Evolutionary conservation across 2,888 invertebrate species (phyloP).

Genomic region (Xanthia togata): DNA sequence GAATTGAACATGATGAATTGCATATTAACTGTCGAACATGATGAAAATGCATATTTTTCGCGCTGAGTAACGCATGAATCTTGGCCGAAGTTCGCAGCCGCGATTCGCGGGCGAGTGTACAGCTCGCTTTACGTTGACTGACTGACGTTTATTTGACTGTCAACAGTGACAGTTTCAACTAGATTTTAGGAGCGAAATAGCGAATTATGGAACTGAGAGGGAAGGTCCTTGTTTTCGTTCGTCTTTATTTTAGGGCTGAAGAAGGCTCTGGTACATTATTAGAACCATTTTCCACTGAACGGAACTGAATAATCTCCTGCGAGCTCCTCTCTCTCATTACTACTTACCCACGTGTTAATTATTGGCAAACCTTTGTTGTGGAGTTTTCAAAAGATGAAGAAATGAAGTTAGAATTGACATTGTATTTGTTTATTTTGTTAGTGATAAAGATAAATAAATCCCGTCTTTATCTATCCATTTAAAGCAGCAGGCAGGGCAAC

Average conservation of each 20-base stretch:
- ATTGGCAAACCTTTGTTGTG: not conserved
- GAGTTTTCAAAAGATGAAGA: not conserved
- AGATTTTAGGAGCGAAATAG: no score
- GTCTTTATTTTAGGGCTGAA: no score
- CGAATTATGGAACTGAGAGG: no score
- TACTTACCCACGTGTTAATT: not conserved
- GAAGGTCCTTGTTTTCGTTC: no score
- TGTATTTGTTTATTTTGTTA: not conserved
- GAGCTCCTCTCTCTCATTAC: not conserved
- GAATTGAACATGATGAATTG: no score
- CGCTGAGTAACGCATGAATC: not conserved
- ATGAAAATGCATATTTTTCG: not conserved
- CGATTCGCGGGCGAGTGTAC: not conserved
- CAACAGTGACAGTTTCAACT: not conserved
- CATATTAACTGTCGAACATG: no score
- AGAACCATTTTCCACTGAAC: no score
- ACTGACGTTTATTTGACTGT: not conserved
- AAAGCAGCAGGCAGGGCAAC: not conserved
- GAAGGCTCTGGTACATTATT: no score
- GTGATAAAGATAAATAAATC: not conserved
- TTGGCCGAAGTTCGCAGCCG: not conserved
- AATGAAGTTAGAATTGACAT: not conserved
- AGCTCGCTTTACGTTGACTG: not conserved
- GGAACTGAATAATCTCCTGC: not conserved
- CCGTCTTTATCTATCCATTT: not conserved